Evolutionary conservation across 1,140 invertebrate species (phyloP).

Genomic region (Zaprionus africanus): DNA sequence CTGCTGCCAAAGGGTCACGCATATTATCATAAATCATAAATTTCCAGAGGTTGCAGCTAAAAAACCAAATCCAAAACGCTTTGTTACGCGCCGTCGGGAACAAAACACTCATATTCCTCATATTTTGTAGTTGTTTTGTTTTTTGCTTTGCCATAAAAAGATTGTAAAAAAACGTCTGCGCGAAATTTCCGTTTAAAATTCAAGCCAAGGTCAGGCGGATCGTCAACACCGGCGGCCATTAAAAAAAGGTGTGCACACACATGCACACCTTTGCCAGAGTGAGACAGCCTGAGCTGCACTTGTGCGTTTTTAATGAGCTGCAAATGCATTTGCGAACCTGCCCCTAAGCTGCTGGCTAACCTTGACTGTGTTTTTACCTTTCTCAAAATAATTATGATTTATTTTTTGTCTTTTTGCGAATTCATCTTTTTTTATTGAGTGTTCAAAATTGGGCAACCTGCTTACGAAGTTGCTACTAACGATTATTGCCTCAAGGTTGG

Average conservation of each 20-base stretch:
- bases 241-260: slow-evolving; percentile 57
- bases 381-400: slow-evolving; percentile 62
- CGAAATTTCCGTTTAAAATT: slow-evolving; percentile 71
- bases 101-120: not conserved
- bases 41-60: slow-evolving; percentile 67
- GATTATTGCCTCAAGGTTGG: slow-evolving; percentile 45
- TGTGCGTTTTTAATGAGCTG: slow-evolving; percentile 65
- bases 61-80: slow-evolving; percentile 77
- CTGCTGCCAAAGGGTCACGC: slow-evolving; percentile 76
- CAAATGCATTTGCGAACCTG: slow-evolving; percentile 41
- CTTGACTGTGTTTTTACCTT: slow-evolving; percentile 60
- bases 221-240: slow-evolving; percentile 55
- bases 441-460: slow-evolving; percentile 59
- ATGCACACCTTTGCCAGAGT: slow-evolving; percentile 22
- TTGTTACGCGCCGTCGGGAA: slow-evolving; percentile 63
- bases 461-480: not conserved
- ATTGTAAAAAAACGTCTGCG: slow-evolving; percentile 71
- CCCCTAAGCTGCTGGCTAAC: slow-evolving; percentile 16
- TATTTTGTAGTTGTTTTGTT: not conserved
- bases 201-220: slow-evolving; percentile 68
- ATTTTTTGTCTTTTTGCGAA: slow-evolving; percentile 35
- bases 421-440: slow-evolving; percentile 38
- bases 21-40: slow-evolving; percentile 80
- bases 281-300: slow-evolving; percentile 54
- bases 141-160: slow-evolving; percentile 45